Conservation (phyloP, 1,140 invertebrate genomes). For the Archivesica marissinica region DNA sequence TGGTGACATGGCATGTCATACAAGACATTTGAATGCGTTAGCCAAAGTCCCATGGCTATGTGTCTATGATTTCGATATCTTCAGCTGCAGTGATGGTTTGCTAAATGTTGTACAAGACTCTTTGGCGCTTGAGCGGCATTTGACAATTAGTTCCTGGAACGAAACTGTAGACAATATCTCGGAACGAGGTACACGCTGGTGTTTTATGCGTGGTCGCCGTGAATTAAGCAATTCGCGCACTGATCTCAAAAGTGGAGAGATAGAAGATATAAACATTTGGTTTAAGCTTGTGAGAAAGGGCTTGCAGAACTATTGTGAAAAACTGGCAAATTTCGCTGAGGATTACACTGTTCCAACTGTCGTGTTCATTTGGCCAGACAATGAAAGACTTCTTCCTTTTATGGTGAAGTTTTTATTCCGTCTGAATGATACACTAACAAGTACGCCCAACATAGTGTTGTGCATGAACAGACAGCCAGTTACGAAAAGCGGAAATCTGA, state of each 20-base stretch:
- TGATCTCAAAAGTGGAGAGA: constrained; percentile 23
- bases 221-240: constrained; percentile 64
- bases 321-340: constrained; percentile 56
- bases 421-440: constrained; percentile 45
- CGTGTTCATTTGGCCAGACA: constrained; percentile 65
- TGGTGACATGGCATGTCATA: constrained; percentile 4
- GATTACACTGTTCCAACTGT: constrained; percentile 66
- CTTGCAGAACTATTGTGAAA: constrained; percentile 51
- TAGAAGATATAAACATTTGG: constrained; percentile 55
- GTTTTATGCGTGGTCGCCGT: constrained; percentile 65
- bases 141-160: constrained; percentile 65
- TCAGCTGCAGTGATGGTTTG: constrained; percentile 61
- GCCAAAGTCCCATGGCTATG: constrained; percentile 28
- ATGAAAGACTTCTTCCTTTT: constrained; percentile 55
- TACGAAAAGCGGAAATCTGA: not conserved
- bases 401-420: constrained; percentile 66
- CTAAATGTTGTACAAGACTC: constrained; percentile 58
- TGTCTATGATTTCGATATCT: constrained; percentile 60
- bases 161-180: constrained; percentile 54
- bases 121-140: constrained; percentile 51
- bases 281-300: constrained; percentile 47
- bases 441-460: constrained; percentile 52
- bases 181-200: constrained; percentile 69
- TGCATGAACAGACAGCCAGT: constrained; percentile 29
- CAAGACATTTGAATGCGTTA: not conserved